phyloP scores from a whole-genome alignment of 1,140 invertebrate genomes.

The Magallana ariakensis region DNA sequence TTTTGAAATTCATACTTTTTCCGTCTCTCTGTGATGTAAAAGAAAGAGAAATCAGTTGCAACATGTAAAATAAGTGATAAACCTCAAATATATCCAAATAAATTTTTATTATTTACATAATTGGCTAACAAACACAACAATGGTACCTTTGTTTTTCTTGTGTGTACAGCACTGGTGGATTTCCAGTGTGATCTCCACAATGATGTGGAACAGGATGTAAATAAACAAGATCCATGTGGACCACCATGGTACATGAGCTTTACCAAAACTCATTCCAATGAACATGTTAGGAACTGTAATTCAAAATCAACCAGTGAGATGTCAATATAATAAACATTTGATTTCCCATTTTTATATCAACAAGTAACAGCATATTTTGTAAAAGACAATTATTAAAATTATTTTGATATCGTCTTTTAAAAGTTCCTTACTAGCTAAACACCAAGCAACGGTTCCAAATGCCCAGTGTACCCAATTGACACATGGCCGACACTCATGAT shows the following conservation, averaged over 20 bases:
- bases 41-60: background rate
- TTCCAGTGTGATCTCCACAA: conserved; percentile 91
- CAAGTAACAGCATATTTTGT: too few relatives aligned
- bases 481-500: conserved; percentile 87
- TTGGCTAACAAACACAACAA: background rate
- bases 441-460: conserved; percentile 94
- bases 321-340: background rate
- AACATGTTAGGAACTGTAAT: conserved; percentile 93
- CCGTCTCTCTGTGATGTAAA: conserved; percentile 66
- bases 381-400: too few relatives aligned
- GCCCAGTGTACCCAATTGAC: conserved; percentile 98
- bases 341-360: background rate
- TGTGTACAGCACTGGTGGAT: conserved; percentile 79
- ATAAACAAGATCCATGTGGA: conserved; percentile 91
- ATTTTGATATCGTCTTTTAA: too few relatives aligned
- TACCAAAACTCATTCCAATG: conserved; percentile 91
- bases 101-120: too few relatives aligned
- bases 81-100: too few relatives aligned
- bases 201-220: conserved; percentile 93
- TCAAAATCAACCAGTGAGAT: background rate
- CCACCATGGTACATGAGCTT: conserved; percentile 91
- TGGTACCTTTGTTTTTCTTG: conserved; percentile 78
- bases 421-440: conserved; percentile 87
- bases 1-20: conserved; percentile 76
- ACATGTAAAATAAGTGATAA: background rate